Percentiles rank a stretch among this genome's conserved stretches.
phyloP scores from a whole-genome alignment of 1,140 invertebrate species.

The Helicoverpa zea region DNA sequence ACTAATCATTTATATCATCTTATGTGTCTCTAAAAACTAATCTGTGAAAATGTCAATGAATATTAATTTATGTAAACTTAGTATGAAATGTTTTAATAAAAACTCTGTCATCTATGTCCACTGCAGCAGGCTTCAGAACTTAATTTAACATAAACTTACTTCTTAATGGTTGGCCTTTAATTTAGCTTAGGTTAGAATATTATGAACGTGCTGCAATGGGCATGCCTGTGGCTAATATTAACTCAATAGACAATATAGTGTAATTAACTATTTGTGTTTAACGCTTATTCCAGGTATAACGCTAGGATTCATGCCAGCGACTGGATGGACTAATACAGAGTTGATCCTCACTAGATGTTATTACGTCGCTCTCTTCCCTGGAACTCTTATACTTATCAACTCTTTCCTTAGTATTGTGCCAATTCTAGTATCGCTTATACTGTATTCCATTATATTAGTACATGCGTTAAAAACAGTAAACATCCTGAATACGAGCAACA shows the following conservation, averaged over 20 bases:
- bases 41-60: not conserved
- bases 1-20: not conserved
- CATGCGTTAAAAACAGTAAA: slow-evolving; percentile 84
- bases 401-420: slow-evolving; percentile 86
- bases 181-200: not conserved
- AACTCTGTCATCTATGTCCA: too few relatives aligned
- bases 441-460: slow-evolving; percentile 87
- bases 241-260: slow-evolving; percentile 5
- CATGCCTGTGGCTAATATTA: not conserved
- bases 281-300: slow-evolving; percentile 80
- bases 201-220: not conserved
- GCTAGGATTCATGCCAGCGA: slow-evolving; percentile 86
- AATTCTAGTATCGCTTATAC: slow-evolving; percentile 82
- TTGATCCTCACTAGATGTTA: slow-evolving; percentile 81
- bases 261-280: slow-evolving; percentile 44
- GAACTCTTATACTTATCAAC: slow-evolving; percentile 84
- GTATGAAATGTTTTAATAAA: too few relatives aligned
- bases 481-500: slow-evolving; percentile 71
- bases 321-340: slow-evolving; percentile 86
- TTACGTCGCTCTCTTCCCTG: slow-evolving; percentile 86
- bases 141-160: not conserved
- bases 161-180: too few relatives aligned
- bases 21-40: not conserved
- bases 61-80: too few relatives aligned
- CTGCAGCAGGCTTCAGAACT: not conserved